Evolutionary conservation across 2,888 invertebrate species (phyloP).

Genomic region (Temnothorax unifasciatus): DNA sequence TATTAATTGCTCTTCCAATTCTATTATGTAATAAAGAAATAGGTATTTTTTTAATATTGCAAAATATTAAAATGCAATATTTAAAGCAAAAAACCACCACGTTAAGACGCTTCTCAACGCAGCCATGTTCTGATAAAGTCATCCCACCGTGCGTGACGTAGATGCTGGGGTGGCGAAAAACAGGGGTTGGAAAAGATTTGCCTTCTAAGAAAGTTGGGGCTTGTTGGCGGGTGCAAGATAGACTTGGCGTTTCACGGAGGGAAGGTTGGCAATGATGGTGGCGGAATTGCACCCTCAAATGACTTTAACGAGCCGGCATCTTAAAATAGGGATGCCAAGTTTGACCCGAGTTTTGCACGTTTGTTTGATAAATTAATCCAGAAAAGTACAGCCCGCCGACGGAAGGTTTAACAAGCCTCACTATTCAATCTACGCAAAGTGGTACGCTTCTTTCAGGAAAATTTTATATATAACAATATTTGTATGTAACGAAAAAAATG

Average conservation of each 20-base stretch:
- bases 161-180: conserved; percentile 73
- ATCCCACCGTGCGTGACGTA: conserved; percentile 60
- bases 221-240: conserved; percentile 62
- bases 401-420: conserved; percentile 70
- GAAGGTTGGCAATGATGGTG: conserved; percentile 64
- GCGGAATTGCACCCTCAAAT: conserved; percentile 78
- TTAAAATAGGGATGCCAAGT: conserved; percentile 79
- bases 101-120: conserved; percentile 81
- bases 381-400: conserved; percentile 68
- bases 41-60: not conserved
- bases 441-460: not conserved
- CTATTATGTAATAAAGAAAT: not conserved
- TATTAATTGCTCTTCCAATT: not conserved
- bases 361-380: conserved; percentile 82
- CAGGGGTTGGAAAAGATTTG: conserved; percentile 83
- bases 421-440: not conserved
- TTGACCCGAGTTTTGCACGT: conserved; percentile 77
- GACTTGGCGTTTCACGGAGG: conserved; percentile 73
- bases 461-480: conserved; percentile 18
- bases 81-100: conserved; percentile 56
- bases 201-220: conserved; percentile 77
- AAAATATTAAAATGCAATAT: not conserved
- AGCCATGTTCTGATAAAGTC: conserved; percentile 85
- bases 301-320: conserved; percentile 82
- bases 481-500: not conserved